phyloP scores from a whole-genome alignment of 2,113 vertebrate genomes.

The Anolis sagrei region DNA sequence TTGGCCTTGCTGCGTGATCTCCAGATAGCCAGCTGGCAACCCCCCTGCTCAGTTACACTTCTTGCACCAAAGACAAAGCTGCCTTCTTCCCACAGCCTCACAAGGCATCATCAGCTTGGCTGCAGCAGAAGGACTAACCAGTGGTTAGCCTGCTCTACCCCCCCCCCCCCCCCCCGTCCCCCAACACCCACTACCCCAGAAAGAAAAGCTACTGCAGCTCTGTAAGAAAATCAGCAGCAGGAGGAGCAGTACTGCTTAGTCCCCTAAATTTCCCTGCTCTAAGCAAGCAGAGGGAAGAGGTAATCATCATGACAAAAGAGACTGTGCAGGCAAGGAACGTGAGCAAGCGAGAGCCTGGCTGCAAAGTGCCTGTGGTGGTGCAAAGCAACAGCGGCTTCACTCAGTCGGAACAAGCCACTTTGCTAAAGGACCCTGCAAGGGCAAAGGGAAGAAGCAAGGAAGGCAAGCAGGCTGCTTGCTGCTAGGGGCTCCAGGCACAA shows the following conservation, averaged over 20 bases:
- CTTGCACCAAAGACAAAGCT: conserved; percentile 13
- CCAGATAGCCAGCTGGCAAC: not conserved
- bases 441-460: not conserved
- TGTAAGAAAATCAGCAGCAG: not conserved
- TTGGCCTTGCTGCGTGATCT: not conserved
- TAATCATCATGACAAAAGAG: conserved; percentile 7
- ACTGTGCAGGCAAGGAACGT: not conserved
- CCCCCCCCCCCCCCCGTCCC: not conserved
- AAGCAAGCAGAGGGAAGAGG: conserved; percentile 13
- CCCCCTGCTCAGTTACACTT: not conserved
- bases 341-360: not conserved
- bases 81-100: not conserved
- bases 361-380: conserved; percentile 4
- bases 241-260: not conserved
- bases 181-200: not conserved
- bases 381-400: conserved; percentile 13
- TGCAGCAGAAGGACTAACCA: conserved; percentile 3
- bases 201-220: not conserved
- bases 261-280: not conserved
- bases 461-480: not conserved
- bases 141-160: too few species aligned
- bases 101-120: not conserved
- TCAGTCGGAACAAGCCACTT: conserved; percentile 2
- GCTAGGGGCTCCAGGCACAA: not conserved
- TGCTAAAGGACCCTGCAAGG: conserved; percentile 11